Conservation (phyloP, 2,888 invertebrate species). For the Teleogryllus oceanicus region DNA sequence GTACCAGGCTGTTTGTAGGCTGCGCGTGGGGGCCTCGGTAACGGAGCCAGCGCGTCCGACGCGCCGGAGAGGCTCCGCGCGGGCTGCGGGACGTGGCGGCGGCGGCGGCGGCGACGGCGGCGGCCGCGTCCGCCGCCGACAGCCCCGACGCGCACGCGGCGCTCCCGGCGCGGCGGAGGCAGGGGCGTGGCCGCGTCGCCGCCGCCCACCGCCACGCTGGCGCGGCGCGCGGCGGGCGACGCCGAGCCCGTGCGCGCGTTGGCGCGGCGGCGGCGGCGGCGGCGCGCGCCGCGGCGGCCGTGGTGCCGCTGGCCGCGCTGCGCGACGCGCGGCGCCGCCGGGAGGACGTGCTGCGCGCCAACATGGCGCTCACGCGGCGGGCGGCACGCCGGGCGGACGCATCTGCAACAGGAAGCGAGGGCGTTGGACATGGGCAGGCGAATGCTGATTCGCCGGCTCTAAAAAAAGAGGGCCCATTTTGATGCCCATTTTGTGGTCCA, state of each 20-base stretch:
- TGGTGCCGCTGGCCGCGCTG: conserved; percentile 52
- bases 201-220: conserved; percentile 40
- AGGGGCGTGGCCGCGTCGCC: not conserved
- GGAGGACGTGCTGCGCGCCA: conserved; percentile 65
- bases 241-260: conserved; percentile 47
- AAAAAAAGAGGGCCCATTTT: too few relatives aligned
- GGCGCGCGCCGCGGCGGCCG: conserved; percentile 57
- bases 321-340: conserved; percentile 64
- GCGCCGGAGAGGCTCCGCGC: conserved; percentile 44
- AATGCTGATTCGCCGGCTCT: too few relatives aligned
- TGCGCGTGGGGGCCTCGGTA: conserved; percentile 54
- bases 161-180: conserved; percentile 36
- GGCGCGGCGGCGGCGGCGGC: conserved; percentile 44
- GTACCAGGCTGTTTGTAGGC: conserved; percentile 60
- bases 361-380: conserved; percentile 48
- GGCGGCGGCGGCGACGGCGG: conserved; percentile 56
- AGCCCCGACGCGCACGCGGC: too few relatives aligned
- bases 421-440: too few relatives aligned
- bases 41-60: not conserved
- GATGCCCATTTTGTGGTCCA: too few relatives aligned
- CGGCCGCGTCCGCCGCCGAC: not conserved
- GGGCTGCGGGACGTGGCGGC: conserved; percentile 48
- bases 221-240: conserved; percentile 43
- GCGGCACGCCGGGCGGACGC: too few relatives aligned
- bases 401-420: too few relatives aligned